Conservation (phyloP, 1,140 invertebrate genomes). For the Drosophila lini region DNA sequence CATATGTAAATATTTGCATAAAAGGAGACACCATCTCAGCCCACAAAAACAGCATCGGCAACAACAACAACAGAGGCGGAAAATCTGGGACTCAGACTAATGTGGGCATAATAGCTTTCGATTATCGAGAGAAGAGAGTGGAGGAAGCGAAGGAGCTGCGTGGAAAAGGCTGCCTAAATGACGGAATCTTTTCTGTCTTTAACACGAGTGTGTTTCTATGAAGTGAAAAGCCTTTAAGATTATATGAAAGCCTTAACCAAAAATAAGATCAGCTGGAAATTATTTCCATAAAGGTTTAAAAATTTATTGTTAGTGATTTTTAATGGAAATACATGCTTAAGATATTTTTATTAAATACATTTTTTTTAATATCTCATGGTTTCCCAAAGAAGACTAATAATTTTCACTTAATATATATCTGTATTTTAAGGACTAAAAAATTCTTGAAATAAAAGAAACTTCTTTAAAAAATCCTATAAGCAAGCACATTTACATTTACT, state of each 20-base stretch:
- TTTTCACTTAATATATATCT: not conserved
- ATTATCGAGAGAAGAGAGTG: conserved; percentile 55
- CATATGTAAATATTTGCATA: conserved; percentile 80
- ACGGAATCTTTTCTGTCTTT: conserved; percentile 6
- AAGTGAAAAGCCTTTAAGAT: not conserved
- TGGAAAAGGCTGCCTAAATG: conserved; percentile 3
- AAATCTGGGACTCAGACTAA: conserved; percentile 68
- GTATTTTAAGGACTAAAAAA: not conserved
- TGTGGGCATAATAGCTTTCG: conserved; percentile 79
- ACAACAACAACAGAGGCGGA: conserved; percentile 28
- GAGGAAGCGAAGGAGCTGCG: not conserved
- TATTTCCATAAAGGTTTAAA: not conserved
- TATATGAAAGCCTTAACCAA: not conserved
- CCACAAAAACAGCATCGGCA: conserved; percentile 18
- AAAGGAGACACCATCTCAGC: conserved; percentile 50
- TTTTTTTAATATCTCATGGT: too few species aligned
- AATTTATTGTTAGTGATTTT: too few species aligned
- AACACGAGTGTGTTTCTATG: not conserved
- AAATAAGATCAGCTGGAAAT: not conserved
- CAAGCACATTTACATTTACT: not conserved
- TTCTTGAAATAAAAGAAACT: not conserved
- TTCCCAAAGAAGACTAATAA: not conserved
- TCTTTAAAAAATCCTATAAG: not conserved
- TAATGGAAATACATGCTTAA: too few species aligned
- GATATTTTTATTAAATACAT: too few species aligned